Conservation (phyloP, 2,113 vertebrate genomes). For the Archilochus colubris region DNA sequence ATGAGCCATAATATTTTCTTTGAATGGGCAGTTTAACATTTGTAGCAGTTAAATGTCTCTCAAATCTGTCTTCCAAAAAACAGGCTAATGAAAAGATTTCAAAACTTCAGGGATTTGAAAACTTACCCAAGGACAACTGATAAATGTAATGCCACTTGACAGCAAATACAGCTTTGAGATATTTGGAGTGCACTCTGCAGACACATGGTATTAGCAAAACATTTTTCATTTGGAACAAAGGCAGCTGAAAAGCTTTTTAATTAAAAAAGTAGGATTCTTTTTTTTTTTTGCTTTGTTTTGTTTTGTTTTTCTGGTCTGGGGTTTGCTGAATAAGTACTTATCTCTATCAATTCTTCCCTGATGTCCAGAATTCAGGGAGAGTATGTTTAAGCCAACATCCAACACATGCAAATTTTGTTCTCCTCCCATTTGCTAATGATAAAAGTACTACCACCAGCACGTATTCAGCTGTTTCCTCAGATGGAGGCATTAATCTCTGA, state of each 20-base stretch:
- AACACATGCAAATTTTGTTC: conserved; percentile 34
- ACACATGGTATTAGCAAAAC: neutral
- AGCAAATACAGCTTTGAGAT: neutral
- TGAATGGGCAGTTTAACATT: neutral
- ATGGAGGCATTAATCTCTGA: conserved; percentile 46
- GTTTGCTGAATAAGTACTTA: conserved; percentile 18
- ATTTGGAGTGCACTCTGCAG: neutral
- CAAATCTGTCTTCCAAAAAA: neutral
- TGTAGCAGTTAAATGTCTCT: neutral
- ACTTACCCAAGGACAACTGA: neutral
- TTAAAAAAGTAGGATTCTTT: neutral
- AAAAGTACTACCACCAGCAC: conserved; percentile 3
- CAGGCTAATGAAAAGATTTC: neutral
- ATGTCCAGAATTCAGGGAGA: conserved; percentile 33
- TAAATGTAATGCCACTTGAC: neutral
- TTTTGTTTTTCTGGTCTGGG: neutral
- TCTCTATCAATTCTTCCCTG: conserved; percentile 21
- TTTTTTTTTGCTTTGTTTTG: neutral
- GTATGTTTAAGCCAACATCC: conserved; percentile 22
- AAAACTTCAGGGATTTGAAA: neutral
- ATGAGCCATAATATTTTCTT: neutral
- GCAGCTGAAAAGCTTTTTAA: conserved; percentile 3
- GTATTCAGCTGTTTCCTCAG: neutral
- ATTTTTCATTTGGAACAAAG: neutral
- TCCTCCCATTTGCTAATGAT: conserved; percentile 41